Percentiles rank a stretch among this genome's conserved stretches.
These are phyloP conservation scores for Thecocarcelia acutangulata DNA, from an alignment of 2,888 invertebrate species.

Conservation along the genomic window DNA sequence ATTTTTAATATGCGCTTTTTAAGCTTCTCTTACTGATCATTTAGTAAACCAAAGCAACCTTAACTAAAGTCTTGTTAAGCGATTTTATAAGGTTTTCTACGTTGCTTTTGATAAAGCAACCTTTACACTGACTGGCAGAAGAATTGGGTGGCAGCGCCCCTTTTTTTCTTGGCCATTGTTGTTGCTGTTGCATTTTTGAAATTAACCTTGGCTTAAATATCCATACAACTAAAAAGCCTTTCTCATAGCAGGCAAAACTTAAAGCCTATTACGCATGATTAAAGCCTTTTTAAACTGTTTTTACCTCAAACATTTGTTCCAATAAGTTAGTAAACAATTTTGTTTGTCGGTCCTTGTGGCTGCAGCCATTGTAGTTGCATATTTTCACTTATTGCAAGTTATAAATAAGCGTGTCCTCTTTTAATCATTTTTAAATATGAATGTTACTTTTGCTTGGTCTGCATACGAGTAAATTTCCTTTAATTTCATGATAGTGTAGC, in stretches of 20 bases:
- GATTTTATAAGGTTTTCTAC: conserved; percentile 62
- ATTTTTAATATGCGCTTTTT: too few relatives aligned
- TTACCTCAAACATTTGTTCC: conserved; percentile 46
- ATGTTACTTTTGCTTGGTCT: conserved; percentile 4
- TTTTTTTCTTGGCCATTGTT: conserved; percentile 37
- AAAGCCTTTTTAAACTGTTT: conserved; percentile 57
- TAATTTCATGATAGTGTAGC: conserved; percentile 41
- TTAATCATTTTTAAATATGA: conserved; percentile 62
- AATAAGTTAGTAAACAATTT: background rate
- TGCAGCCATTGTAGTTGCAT: conserved; percentile 19
- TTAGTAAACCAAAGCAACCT: conserved; percentile 27
- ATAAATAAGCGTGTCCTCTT: conserved; percentile 61
- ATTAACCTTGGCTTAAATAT: conserved; percentile 61
- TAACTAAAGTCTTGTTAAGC: conserved; percentile 62
- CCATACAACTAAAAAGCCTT: conserved; percentile 67
- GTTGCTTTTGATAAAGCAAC: background rate
- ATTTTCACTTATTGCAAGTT: conserved; percentile 55
- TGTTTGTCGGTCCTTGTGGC: conserved; percentile 10
- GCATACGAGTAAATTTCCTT: conserved; percentile 47
- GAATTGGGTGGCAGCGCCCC: conserved; percentile 68
- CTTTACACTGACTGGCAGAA: conserved; percentile 5
- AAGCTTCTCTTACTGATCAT: conserved; percentile 16
- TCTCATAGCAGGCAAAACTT: conserved; percentile 45
- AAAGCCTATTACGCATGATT: conserved; percentile 64
- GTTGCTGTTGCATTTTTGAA: conserved; percentile 32